Conservation (phyloP, 2,797 vertebrate genomes). For the Darevskia nairensis region DNA sequence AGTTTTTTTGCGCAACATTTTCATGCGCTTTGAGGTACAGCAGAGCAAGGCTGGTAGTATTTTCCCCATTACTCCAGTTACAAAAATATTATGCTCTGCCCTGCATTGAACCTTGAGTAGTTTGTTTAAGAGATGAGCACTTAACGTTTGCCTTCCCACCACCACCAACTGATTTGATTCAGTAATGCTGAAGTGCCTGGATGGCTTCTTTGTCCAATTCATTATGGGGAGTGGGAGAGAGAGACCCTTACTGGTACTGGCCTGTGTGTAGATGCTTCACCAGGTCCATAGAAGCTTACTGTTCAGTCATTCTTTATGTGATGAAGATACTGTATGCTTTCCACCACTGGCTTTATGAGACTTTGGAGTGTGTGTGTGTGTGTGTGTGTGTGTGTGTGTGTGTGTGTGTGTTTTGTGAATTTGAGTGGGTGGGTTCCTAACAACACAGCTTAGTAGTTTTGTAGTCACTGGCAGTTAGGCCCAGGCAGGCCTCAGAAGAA, state of each 20-base stretch:
- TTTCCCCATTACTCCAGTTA: constrained; percentile 68
- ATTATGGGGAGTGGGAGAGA: neutral
- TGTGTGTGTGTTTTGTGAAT: no score
- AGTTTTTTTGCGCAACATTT: constrained; percentile 69
- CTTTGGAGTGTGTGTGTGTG: constrained; percentile 13
- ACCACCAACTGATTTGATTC: constrained; percentile 59
- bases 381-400: no score
- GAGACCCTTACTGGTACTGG: neutral
- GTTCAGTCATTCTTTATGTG: neutral
- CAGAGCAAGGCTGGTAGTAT: constrained; percentile 23
- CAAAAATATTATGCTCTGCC: constrained; percentile 75
- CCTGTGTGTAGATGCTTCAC: constrained; percentile 13
- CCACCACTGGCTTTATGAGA: rapidly evolving
- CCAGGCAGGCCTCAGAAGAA: no score
- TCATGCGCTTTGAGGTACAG: constrained; percentile 59
- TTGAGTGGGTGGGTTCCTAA: no score
- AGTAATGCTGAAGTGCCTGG: constrained; percentile 49
- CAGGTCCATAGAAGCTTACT: neutral
- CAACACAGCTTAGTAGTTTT: no score
- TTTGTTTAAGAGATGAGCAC: constrained; percentile 56
- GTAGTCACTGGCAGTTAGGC: no score
- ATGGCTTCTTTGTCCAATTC: constrained; percentile 46
- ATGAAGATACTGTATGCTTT: neutral
- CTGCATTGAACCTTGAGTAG: constrained; percentile 54
- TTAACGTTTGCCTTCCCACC: constrained; percentile 42